These are phyloP conservation scores for Laupala kohalensis DNA, from an alignment of 1,140 invertebrate genomes.

Conservation along the genomic window DNA sequence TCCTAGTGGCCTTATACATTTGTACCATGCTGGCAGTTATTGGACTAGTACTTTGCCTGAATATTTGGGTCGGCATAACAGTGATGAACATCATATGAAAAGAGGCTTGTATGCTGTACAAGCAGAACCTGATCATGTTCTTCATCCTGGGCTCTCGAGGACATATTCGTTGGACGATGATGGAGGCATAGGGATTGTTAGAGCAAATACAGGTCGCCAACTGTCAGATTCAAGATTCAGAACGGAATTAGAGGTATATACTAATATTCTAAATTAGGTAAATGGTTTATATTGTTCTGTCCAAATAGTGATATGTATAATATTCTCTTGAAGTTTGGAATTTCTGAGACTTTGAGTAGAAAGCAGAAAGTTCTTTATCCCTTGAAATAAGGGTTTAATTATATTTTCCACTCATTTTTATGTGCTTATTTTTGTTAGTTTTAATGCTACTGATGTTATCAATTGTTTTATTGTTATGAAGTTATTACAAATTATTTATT, in stretches of 20 bases:
- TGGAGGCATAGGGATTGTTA: constrained; percentile 12
- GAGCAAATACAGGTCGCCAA: constrained; percentile 12
- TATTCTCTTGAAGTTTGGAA: no score
- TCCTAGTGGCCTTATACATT: background rate
- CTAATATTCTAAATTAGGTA: no score
- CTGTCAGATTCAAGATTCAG: constrained; percentile 1
- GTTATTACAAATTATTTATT: background rate
- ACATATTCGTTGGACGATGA: background rate
- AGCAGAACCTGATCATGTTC: background rate
- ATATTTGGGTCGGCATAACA: background rate
- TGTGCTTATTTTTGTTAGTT: no score
- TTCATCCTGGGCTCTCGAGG: background rate
- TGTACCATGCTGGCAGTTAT: background rate
- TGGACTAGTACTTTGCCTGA: background rate
- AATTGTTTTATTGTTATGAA: no score
- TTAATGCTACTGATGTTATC: no score
- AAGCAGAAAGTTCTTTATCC: no score
- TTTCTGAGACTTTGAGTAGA: no score
- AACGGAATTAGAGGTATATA: constrained; percentile 12
- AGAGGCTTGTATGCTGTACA: background rate
- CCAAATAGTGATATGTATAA: no score
- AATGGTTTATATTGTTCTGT: no score
- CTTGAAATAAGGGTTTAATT: no score
- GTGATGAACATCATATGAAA: background rate
- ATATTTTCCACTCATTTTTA: no score